These are phyloP conservation scores for Amiota communis DNA, from an alignment of 2,888 invertebrate species.

Conservation along the genomic window DNA sequence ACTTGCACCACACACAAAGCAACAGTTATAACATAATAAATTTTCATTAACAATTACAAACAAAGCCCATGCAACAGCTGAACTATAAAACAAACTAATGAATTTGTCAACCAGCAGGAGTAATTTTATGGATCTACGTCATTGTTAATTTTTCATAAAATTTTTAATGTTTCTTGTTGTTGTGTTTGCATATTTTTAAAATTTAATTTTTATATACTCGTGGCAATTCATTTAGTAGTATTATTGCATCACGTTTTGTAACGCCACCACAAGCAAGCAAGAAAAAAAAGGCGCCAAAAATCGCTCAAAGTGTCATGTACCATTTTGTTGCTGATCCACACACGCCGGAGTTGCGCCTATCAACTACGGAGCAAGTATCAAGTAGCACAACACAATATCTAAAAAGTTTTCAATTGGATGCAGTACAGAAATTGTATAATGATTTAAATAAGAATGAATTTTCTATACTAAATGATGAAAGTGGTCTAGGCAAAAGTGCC, in stretches of 20 bases:
- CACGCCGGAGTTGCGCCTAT: conserved; percentile 61
- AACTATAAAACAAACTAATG: conserved; percentile 29
- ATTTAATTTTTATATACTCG: conserved; percentile 66
- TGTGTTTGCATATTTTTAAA: conserved; percentile 56
- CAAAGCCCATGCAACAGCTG: conserved; percentile 54
- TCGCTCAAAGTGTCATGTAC: conserved; percentile 54
- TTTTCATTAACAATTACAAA: background rate
- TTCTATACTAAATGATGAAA: conserved; percentile 70
- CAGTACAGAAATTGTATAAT: conserved; percentile 65
- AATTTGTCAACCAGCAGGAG: conserved; percentile 52
- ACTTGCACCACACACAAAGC: background rate
- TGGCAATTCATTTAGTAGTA: conserved; percentile 69
- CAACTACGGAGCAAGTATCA: conserved; percentile 56
- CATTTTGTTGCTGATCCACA: conserved; percentile 67
- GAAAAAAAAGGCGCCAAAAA: conserved; percentile 30
- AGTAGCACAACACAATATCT: conserved; percentile 67
- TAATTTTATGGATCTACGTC: conserved; percentile 65
- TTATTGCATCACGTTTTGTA: conserved; percentile 53
- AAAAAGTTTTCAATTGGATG: conserved; percentile 68
- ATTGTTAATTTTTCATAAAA: conserved; percentile 61
- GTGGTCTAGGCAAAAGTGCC: conserved; percentile 69
- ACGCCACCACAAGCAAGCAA: conserved; percentile 43
- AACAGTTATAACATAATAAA: background rate
- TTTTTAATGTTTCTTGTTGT: conserved; percentile 70
- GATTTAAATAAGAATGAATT: conserved; percentile 65